Evolutionary conservation across 2,888 invertebrate species (phyloP), one percentile per base, ranked within the genome.

Genomic region (Aethes cnicana): DNA sequence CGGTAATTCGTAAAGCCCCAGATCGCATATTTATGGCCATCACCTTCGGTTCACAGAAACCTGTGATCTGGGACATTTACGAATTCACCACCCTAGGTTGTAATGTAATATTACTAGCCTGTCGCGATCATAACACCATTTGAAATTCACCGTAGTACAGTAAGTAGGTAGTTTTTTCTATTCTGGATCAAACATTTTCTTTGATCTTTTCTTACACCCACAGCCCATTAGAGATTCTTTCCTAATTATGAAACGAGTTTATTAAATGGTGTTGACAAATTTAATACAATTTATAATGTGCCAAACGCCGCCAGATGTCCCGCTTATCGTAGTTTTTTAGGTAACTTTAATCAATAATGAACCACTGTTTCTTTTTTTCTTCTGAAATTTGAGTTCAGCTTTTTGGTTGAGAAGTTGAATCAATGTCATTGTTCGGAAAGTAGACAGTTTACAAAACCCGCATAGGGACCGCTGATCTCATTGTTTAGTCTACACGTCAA

Each of bases 401-500:
- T 48, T 56, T 46, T 49, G 39, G 62, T 56, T 57, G 57, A 58
- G 48, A 58, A 58, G 49, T 55, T 65, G 64, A 80, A 77, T 69
- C 72, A 66, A 68, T 73, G 77, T 78, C 79, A 73, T 74, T 78
- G 77, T 74, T 71, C 66, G 63, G 64, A 59, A 64, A 66, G 53
- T 68, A 64, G 61, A 59, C 63, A 59, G 62, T 62, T 66, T 66
- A 65, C 65, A 66, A 70, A 63, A 60, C 61, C 68, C 66, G 66
- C 64, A 63, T 63, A 68, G 61, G 59, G 66, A 41, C 35, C 35
- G 77, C 79, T 88, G 87, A 87, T 82, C 81, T 86, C 87, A 88
- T 86, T 88, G 88, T 87, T 88, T 88, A 87, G 88, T 88, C 88
- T 88, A 83, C 81, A 54, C 61, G 54, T 61, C 62, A 66, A 63